These are phyloP conservation scores for Lophotriccus pileatus DNA, from an alignment of 2,797 vertebrate species.

Conservation along the genomic window DNA sequence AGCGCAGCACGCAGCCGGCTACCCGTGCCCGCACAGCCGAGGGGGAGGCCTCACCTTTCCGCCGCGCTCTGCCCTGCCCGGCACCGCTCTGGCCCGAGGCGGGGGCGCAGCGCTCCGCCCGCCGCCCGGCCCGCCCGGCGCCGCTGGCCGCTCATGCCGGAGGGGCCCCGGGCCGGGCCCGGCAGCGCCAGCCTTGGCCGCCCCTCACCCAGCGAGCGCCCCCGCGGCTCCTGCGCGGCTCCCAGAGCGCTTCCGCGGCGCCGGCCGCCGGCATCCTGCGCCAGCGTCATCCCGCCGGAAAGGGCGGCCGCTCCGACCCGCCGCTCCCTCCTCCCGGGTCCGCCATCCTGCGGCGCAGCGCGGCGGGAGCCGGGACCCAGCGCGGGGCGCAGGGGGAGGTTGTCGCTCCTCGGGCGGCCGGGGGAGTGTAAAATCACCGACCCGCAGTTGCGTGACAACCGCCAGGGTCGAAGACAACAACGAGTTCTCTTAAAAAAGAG, in stretches of 20 bases:
- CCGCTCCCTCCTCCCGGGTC: background rate
- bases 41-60: background rate
- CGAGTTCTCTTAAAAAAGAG: fast-evolving
- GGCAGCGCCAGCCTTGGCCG: background rate
- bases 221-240: fast-evolving
- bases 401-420: background rate
- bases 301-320: background rate
- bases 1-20: fast-evolving
- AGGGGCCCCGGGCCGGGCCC: background rate
- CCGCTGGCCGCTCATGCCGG: background rate
- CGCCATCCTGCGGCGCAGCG: too few relatives aligned
- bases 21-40: background rate
- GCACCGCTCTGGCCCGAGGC: background rate
- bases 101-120: background rate
- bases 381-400: too few relatives aligned
- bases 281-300: background rate
- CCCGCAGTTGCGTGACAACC: fast-evolving
- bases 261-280: background rate
- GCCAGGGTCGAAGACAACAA: fast-evolving
- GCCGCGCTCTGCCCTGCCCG: background rate
- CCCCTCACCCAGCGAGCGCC: too few relatives aligned
- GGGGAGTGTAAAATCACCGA: background rate
- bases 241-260: background rate
- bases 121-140: background rate
- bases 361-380: too few relatives aligned